phyloP scores from a whole-genome alignment of 2,113 vertebrate species.

The Sinocyclocheilus grahami region DNA sequence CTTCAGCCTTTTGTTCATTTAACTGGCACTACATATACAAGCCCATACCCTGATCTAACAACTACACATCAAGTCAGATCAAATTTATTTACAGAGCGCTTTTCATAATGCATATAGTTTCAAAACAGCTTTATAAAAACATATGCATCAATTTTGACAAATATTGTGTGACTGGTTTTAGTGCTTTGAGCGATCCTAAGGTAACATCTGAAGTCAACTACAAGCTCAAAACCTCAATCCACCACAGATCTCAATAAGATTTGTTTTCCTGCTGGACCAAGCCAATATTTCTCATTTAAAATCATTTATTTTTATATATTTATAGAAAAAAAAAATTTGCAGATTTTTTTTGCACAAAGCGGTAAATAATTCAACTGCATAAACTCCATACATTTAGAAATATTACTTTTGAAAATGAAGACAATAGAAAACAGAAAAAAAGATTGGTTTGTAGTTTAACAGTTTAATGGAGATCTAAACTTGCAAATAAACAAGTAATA shows the following conservation, averaged over 20 bases:
- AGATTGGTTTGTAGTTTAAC: too few relatives aligned
- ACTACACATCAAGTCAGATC: background rate
- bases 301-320: too few relatives aligned
- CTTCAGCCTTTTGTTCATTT: slow-evolving; percentile 57
- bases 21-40: slow-evolving; percentile 9
- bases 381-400: too few relatives aligned
- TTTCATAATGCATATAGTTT: background rate
- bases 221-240: background rate
- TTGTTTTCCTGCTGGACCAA: background rate
- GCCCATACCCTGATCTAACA: background rate
- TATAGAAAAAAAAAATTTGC: too few relatives aligned
- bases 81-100: background rate
- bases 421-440: too few relatives aligned
- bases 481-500: background rate
- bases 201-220: background rate
- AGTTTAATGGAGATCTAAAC: background rate
- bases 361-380: too few relatives aligned
- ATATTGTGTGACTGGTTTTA: background rate
- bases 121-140: background rate
- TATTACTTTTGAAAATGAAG: too few relatives aligned
- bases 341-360: too few relatives aligned
- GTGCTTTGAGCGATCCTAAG: background rate
- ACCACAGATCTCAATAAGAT: background rate
- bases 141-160: background rate
- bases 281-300: background rate